Evolutionary conservation across 2,888 invertebrate genomes (phyloP), one percentile per base, ranked within the genome.

Genomic region (Drosophila eohydei): DNA sequence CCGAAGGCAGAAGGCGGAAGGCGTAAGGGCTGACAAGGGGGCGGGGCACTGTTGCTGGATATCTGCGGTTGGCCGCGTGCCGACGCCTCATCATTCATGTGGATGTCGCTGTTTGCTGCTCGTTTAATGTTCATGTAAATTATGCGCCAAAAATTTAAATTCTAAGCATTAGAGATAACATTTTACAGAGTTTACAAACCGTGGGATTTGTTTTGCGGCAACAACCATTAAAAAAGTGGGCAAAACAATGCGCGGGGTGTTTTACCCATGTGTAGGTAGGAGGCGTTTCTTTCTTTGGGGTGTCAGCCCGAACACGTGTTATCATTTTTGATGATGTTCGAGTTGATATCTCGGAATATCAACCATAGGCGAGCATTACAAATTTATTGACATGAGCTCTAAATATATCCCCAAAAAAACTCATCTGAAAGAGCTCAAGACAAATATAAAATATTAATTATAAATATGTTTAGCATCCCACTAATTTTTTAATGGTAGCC

Each of bases 111-210:
- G 67, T 64, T 79, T 57, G 65, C 70, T 65, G 71, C 69, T 70
- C 82, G 68, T 80, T 82, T 83, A 88, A 88, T 83, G 79, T 71
- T 84, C 87, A 87, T 83, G 86, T 88, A 88, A 89, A 88, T 88
- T 88, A 89, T 89, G 88, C 83, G 84, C 83, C 80, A 83, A 89
- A 89, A 89, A 88, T 86, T 89, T 82, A 83, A 85, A 89, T 83
- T 79, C 76, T 51, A 74, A 81, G 57, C 81, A 74, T 81, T 81
- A 71, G 77, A 89, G 89, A 88, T 82, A 88, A 84, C 84, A 71
- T 83, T 82, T 79, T 79, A 80, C 83, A 83, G 77, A 87, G 73
- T 73, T 88, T 88, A 81, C 78, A 82, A 84, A 74, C 80, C 81
- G 83, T 88, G 86, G 86, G 89, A 86, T 87, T 86, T 79, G 65